Evolutionary conservation across 2,797 vertebrate species (phyloP).

Genomic region (Alauda arvensis): DNA sequence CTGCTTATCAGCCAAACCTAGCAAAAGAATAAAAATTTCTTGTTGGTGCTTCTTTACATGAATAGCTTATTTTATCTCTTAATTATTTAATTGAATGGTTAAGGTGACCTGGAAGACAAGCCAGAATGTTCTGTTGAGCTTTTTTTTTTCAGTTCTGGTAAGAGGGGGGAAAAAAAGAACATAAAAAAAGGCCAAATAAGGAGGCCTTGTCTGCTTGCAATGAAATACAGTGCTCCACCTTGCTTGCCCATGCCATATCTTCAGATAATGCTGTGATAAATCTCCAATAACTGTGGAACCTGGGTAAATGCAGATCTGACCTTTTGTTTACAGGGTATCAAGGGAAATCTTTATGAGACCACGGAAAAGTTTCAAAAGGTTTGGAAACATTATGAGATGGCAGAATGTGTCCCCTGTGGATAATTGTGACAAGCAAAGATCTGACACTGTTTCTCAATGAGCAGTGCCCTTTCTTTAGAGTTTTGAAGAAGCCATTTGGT

Average conservation of each 20-base stretch:
- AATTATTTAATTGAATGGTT: neutral
- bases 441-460: constrained; percentile 37
- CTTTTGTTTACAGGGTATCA: constrained; percentile 64
- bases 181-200: neutral
- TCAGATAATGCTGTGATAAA: constrained; percentile 29
- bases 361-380: constrained; percentile 49
- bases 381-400: constrained; percentile 49
- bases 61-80: neutral
- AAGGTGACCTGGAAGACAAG: neutral
- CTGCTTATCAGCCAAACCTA: neutral
- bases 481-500: neutral
- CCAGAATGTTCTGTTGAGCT: neutral
- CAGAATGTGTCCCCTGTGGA: constrained; percentile 30
- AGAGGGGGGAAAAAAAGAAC: neutral
- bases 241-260: neutral
- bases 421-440: constrained; percentile 42
- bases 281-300: constrained; percentile 30
- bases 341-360: constrained; percentile 59
- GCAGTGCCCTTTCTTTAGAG: constrained; percentile 29
- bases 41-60: neutral
- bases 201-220: neutral
- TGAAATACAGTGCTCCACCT: neutral
- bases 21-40: neutral
- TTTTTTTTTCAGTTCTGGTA: neutral
- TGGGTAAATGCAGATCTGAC: constrained; percentile 62